phyloP scores from a whole-genome alignment of 1,140 invertebrate genomes.

The Dermatophagoides farinae region DNA sequence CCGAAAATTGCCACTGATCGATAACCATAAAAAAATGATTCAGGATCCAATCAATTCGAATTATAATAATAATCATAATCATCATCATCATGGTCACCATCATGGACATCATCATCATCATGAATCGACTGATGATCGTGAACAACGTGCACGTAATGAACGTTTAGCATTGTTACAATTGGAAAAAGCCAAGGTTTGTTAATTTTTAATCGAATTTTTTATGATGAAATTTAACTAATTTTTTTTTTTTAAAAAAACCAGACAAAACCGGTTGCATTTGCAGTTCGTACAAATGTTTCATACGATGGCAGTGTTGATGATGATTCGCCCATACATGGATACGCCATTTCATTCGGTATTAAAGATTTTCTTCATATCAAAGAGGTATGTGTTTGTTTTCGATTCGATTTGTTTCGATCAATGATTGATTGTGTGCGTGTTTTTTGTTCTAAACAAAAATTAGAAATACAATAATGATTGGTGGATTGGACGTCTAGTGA shows the following conservation, averaged over 20 bases:
- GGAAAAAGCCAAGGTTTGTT: constrained; percentile 80
- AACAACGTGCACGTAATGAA: constrained; percentile 86
- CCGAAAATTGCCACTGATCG: not conserved
- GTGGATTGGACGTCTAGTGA: constrained; percentile 98
- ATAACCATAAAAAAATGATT: not conserved
- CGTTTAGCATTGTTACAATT: constrained; percentile 85
- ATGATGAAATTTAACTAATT: not conserved
- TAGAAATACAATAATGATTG: constrained; percentile 99
- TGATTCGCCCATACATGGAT: constrained; percentile 93
- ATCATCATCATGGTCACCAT: constrained; percentile 43
- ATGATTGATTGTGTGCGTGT: not conserved
- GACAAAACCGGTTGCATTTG: constrained; percentile 96
- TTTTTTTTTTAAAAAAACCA: constrained; percentile 36
- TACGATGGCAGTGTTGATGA: constrained; percentile 92
- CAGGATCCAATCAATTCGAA: not conserved
- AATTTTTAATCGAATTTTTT: not conserved
- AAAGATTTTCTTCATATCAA: constrained; percentile 99
- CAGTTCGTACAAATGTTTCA: constrained; percentile 93
- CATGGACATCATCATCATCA: constrained; percentile 42
- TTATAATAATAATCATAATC: too few species aligned
- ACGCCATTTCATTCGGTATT: constrained; percentile 84
- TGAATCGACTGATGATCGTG: constrained; percentile 95
- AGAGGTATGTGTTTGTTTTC: constrained; percentile 29
- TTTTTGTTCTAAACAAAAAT: not conserved
- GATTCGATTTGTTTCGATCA: not conserved